A percentile compares a stretch with the other conserved stretches of the same genome.
These are phyloP conservation scores for Caretta caretta DNA, from an alignment of 2,113 vertebrate genomes.

Conservation along the genomic window DNA sequence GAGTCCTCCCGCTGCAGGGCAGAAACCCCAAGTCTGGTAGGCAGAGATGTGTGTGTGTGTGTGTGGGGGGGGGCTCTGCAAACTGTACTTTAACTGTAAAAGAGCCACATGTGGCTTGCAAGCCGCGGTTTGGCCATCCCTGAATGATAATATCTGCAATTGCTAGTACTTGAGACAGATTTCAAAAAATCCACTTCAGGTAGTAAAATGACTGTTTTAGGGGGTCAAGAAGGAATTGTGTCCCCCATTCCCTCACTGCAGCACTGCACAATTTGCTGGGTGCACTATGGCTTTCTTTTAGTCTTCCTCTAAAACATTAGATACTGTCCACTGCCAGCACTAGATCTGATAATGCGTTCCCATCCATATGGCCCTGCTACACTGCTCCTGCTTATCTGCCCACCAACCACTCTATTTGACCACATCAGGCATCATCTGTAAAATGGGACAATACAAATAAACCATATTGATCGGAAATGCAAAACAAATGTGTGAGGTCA, in stretches of 20 bases:
- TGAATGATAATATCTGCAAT: not conserved
- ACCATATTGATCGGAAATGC: not conserved
- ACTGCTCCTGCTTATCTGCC: not conserved
- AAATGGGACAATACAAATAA: not conserved
- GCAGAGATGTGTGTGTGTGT: no score
- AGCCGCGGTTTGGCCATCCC: no score
- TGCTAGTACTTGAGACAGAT: not conserved
- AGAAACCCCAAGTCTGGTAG: no score
- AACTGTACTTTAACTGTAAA: no score
- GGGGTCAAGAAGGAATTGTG: not conserved
- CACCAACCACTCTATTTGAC: not conserved
- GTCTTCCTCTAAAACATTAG: not conserved
- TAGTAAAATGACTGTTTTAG: not conserved
- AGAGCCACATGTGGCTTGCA: no score
- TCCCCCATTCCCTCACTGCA: not conserved
- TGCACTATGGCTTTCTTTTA: not conserved
- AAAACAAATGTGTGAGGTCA: not conserved
- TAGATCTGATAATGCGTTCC: not conserved
- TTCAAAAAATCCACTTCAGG: not conserved
- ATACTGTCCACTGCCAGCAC: accelerated
- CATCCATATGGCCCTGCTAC: not conserved
- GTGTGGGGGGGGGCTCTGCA: no score
- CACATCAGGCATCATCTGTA: not conserved
- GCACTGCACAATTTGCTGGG: not conserved
- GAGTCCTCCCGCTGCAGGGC: no score